These are phyloP conservation scores for Orgyia antiqua DNA, from an alignment of 2,888 invertebrate species.

Conservation along the genomic window DNA sequence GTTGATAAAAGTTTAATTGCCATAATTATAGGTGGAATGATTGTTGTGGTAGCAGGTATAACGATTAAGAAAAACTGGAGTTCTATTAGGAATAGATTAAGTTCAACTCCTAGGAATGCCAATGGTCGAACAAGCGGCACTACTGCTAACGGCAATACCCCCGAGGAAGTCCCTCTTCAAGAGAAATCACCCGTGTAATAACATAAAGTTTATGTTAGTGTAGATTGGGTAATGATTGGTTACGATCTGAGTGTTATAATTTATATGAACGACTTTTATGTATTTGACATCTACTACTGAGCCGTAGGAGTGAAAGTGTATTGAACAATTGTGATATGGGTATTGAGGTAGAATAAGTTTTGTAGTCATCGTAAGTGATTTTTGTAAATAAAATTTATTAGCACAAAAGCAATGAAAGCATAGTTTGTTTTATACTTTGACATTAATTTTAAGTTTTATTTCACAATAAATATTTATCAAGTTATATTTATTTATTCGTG, in stretches of 20 bases:
- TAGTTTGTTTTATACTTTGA: slow-evolving; percentile 36
- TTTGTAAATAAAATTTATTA: slow-evolving; percentile 31
- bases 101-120: slow-evolving; percentile 51
- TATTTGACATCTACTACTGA: slow-evolving; percentile 10
- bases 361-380: slow-evolving; percentile 16
- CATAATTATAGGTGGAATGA: slow-evolving; percentile 72
- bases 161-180: slow-evolving; percentile 66
- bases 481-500: not conserved
- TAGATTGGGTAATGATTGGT: slow-evolving; percentile 38
- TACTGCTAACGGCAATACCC: slow-evolving; percentile 49
- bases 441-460: slow-evolving; percentile 26
- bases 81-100: slow-evolving; percentile 61
- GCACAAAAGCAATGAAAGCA: slow-evolving; percentile 18
- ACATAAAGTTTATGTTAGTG: slow-evolving; percentile 9
- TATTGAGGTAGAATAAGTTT: slow-evolving; percentile 20
- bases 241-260: slow-evolving; percentile 62
- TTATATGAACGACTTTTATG: slow-evolving; percentile 16
- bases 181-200: slow-evolving; percentile 61
- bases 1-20: slow-evolving; percentile 75
- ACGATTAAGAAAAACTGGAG: slow-evolving; percentile 78
- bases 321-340: slow-evolving; percentile 13
- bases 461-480: slow-evolving; percentile 27
- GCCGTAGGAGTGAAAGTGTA: slow-evolving; percentile 18
- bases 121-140: slow-evolving; percentile 40
- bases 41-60: slow-evolving; percentile 71